Base-by-base conservation (phyloP, 1,140 invertebrate species). In the Magallana angulata region DNA sequence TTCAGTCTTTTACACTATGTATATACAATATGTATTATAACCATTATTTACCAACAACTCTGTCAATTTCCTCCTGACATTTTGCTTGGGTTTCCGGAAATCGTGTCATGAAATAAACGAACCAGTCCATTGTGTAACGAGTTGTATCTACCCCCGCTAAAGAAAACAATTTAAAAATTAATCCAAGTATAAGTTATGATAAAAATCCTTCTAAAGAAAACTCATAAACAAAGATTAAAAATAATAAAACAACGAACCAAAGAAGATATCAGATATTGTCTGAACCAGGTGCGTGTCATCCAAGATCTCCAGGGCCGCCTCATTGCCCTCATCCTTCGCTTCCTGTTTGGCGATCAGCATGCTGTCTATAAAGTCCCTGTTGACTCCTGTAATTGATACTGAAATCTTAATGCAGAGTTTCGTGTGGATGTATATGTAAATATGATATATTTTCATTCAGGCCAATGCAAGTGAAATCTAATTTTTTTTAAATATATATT, bases 21-120 rank as follows among this genome's bases (percentile, higher is more conserved):
- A 1, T 24, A 24, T 24, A 0, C 24, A 24, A 24, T 24, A 24
- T 24, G 24, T 24, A 24, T 24, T 24, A 24, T 24, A 24, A 24
- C 24, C 24, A 24, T 24, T 24, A 7, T 87, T 76, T 85, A 89
- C 97, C 96, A 87, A 98, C 97, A 87, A 98, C 97, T 82, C 95
- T 93, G 86, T 97, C 96, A 48, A 98, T 91, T 93, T 98, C 97
- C 89, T 97, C 96, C 87, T 97, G 96, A 0, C 97, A 97, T 91
- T 96, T 97, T 24, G 96, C 95, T 95, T 97, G 97, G 56, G 95
- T 91, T n/a, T 92, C 95, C 84, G 94, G 94, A 56, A 94, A 93
- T 64, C 88, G 88, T 3, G 93, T 92, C 12, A 96, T 93, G 7
- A 95, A 93, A 95, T 93, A 95, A 48, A 94, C 88, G n/a, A 94